Percentiles rank a stretch among this genome's conserved stretches.
These are phyloP conservation scores for Carterocephalus palaemon DNA, from an alignment of 2,888 invertebrate genomes.

Conservation along the genomic window DNA sequence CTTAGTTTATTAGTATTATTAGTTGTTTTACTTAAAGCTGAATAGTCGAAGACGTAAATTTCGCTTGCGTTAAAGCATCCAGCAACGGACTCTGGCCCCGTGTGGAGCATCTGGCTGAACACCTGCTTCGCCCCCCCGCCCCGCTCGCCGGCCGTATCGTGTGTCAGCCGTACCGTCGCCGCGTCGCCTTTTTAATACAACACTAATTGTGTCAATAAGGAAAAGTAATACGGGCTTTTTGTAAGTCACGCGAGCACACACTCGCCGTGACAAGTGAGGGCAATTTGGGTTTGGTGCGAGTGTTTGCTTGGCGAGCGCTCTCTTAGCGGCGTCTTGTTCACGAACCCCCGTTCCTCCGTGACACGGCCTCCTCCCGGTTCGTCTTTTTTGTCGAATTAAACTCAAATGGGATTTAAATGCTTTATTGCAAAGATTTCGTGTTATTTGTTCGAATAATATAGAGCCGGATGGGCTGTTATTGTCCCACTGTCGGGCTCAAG, in stretches of 20 bases:
- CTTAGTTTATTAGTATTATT: too few relatives aligned
- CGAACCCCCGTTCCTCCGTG: too few relatives aligned
- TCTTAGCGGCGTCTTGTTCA: slow-evolving; percentile 18
- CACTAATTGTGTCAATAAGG: slow-evolving; percentile 49
- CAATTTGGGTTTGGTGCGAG: slow-evolving; percentile 53
- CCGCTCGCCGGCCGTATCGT: slow-evolving; percentile 8
- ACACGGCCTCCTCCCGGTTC: too few relatives aligned
- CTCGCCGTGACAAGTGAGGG: slow-evolving; percentile 52
- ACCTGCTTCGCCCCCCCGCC: slow-evolving; percentile 2
- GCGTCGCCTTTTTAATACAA: slow-evolving; percentile 22
- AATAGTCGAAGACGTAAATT: too few relatives aligned
- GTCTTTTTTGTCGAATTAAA: too few relatives aligned
- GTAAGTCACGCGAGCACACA: slow-evolving; percentile 47
- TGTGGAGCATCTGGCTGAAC: slow-evolving; percentile 10
- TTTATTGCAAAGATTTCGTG: too few relatives aligned
- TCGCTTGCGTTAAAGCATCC: slow-evolving; percentile 9
- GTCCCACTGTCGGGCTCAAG: too few relatives aligned
- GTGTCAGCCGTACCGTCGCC: slow-evolving; percentile 7
- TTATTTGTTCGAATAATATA: too few relatives aligned
- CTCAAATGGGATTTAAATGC: too few relatives aligned
- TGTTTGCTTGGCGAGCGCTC: slow-evolving; percentile 48
- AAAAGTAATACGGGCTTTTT: slow-evolving; percentile 45
- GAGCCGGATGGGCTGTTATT: too few relatives aligned
- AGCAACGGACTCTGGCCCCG: not conserved
- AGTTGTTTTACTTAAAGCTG: too few relatives aligned